Base-by-base conservation (phyloP, 2,888 invertebrate genomes). In the Cephus sareptanus region DNA sequence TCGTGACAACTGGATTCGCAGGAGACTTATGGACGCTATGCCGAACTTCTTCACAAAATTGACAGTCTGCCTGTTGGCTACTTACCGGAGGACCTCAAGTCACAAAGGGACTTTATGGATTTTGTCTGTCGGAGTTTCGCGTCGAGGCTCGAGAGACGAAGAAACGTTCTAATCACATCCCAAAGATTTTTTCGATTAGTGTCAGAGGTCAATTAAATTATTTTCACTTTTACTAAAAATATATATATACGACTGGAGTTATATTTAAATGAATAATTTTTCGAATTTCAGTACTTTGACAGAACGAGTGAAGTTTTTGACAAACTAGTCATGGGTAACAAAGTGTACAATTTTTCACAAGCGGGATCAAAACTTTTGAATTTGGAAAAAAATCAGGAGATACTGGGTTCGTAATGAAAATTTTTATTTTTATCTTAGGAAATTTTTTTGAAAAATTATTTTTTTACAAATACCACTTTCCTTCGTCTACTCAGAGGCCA, bases 51-150 rank as follows among this genome's bases (percentile, higher is more conserved):
- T 15, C 95, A 96, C 89, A 94, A 95, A 90, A 95, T 96, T 76
- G 95, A 95, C 75, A 92, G 92, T 74, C 92, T 95, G 78, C 92
- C 94, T 1, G 92, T 92, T 69, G 91, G 92, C 74, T 84, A 85
- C 75, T 76, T 90, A 56, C 93, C 92, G 75, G 90, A 87, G 76
- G 96, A 96, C 90, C 91, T 97, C 75, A 92, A 94, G 80, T 95
- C 95, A 1, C 95, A 96, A 86, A 93, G 95, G 81, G 96, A 96
- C 88, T 96, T 96, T 89, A 96, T 97, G 95, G 96, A 96, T 91
- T 96, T 95, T 80, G 95, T 96, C 0, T 96, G 96, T 85, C 94
- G 95, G 79, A 95, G 95, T 86, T 96, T 96, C 88, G 96, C 96
- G 0, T 94, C 94, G 40, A 92, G 96, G 23, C 92, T 96, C 77